Conservation (phyloP, 2,797 vertebrate genomes). For the Nannoperca australis region DNA sequence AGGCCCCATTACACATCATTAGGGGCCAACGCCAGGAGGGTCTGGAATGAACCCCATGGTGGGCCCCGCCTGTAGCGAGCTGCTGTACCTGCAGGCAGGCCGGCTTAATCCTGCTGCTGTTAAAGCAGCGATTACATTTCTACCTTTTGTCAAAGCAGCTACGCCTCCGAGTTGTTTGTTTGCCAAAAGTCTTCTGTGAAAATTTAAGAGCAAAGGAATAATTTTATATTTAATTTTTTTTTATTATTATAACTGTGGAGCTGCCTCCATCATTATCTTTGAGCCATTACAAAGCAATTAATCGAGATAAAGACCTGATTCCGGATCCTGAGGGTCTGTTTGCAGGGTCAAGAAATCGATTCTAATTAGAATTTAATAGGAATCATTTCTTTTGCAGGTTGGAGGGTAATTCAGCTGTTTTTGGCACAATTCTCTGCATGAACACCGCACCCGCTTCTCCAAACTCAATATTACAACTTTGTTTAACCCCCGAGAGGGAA, state of each 20-base stretch:
- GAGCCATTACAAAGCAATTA: constrained; percentile 66
- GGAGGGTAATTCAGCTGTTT: background rate
- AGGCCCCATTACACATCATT: constrained; percentile 80
- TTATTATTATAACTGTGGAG: background rate
- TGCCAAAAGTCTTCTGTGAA: background rate
- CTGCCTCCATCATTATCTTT: constrained; percentile 54
- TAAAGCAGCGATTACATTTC: constrained; percentile 15
- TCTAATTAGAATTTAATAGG: constrained; percentile 69
- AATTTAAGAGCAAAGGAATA: background rate
- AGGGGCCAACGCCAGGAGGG: constrained; percentile 66
- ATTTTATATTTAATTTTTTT: too few relatives aligned
- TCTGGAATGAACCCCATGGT: constrained; percentile 62
- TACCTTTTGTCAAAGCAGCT: constrained; percentile 14
- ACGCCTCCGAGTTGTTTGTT: background rate
- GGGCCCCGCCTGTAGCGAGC: constrained; percentile 39
- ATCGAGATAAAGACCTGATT: constrained; percentile 50
- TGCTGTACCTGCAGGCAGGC: constrained; percentile 61
- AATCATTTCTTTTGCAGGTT: constrained; percentile 41
- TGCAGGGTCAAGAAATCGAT: constrained; percentile 59
- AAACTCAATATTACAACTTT: constrained; percentile 65
- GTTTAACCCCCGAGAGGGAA: constrained; percentile 55
- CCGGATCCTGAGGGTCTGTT: constrained; percentile 44
- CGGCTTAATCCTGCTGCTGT: constrained; percentile 39
- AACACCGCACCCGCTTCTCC: constrained; percentile 15
- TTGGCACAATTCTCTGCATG: constrained; percentile 1